phyloP scores from a whole-genome alignment of 2,113 vertebrate genomes.

The Equus przewalskii region DNA sequence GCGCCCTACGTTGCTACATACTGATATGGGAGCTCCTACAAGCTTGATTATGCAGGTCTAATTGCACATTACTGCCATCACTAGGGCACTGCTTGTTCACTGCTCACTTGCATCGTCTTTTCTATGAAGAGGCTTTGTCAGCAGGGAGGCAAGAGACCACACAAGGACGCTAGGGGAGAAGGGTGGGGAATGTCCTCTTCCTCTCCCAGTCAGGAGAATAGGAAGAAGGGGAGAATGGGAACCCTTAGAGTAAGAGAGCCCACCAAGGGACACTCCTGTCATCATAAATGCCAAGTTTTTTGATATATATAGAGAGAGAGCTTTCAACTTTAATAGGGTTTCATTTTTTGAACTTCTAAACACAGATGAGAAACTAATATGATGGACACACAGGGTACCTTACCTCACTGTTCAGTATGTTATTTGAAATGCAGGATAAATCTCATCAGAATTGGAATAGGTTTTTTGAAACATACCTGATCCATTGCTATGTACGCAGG shows the following conservation, averaged over 20 bases:
- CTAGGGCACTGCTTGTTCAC: background rate
- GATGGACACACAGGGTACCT: background rate
- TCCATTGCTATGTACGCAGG: slow-evolving; percentile 97
- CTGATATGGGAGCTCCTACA: background rate
- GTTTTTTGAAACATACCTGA: slow-evolving; percentile 90
- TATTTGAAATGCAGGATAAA: background rate
- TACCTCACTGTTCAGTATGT: background rate
- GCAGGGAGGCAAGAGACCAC: background rate
- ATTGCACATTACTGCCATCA: background rate
- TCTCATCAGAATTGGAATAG: background rate
- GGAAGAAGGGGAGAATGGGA: background rate
- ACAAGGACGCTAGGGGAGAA: background rate
- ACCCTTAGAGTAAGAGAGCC: background rate
- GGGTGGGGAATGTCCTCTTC: background rate
- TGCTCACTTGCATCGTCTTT: background rate
- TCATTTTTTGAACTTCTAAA: background rate
- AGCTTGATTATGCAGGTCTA: background rate
- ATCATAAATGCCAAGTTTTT: background rate
- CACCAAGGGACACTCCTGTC: background rate
- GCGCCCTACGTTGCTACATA: background rate
- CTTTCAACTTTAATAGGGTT: background rate
- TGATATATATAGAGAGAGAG: background rate
- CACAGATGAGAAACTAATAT: slow-evolving; percentile 35
- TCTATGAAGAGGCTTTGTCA: background rate
- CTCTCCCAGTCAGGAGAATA: background rate